A percentile compares a stretch with the other conserved stretches of the same genome.
Evolutionary conservation across 2,113 vertebrate genomes (phyloP).

Genomic region (Pelusios castaneus): DNA sequence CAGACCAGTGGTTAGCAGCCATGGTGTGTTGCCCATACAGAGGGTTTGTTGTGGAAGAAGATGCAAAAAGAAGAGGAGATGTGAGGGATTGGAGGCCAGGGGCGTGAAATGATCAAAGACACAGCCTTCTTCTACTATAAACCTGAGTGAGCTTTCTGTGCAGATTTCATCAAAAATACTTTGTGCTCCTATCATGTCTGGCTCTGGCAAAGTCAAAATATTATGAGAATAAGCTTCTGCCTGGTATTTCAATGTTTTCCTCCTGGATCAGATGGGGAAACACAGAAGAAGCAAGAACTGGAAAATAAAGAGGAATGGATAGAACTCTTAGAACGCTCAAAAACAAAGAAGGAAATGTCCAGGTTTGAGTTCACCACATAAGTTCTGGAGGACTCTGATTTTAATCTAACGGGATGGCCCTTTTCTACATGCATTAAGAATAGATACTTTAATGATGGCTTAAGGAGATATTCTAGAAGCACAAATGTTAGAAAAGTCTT

Average conservation of each 20-base stretch:
- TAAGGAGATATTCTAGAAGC: slow-evolving; percentile 13
- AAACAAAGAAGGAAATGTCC: neutral
- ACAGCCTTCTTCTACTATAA: neutral
- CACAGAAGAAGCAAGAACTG: neutral
- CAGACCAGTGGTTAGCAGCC: neutral
- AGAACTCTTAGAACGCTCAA: slow-evolving; percentile 1
- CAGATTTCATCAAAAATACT: neutral
- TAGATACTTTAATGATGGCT: slow-evolving; percentile 31
- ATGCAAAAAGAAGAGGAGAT: neutral
- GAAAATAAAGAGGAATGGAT: neutral
- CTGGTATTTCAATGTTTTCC: neutral
- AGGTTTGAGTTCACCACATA: slow-evolving; percentile 22
- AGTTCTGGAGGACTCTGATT: slow-evolving; percentile 29
- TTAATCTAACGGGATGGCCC: neutral
- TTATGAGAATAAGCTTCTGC: neutral
- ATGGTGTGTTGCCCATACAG: accelerated
- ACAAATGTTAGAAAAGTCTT: slow-evolving; percentile 48
- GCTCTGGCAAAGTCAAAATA: neutral
- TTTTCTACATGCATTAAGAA: neutral
- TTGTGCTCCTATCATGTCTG: neutral
- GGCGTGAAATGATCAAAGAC: neutral
- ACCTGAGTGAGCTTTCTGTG: neutral
- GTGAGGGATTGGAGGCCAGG: neutral
- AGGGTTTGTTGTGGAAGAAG: neutral
- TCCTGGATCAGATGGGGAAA: accelerated